phyloP scores from a whole-genome alignment of 2,113 vertebrate species.

The Spea bombifrons region DNA sequence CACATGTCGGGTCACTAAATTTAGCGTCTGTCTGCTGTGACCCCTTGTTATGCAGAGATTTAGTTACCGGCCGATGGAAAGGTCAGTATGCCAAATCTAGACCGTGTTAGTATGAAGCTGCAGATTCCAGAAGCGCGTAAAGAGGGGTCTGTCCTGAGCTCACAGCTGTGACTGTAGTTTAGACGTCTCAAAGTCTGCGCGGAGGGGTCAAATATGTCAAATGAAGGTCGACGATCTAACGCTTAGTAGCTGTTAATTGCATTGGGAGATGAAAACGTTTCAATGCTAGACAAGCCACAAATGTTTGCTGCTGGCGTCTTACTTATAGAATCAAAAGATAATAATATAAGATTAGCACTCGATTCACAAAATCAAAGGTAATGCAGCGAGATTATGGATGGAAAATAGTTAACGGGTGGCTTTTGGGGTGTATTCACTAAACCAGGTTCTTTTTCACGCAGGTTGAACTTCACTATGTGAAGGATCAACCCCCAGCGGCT shows the following conservation, averaged over 20 bases:
- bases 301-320: too few species aligned
- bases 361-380: too few species aligned
- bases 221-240: not conserved
- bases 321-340: too few species aligned
- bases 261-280: too few species aligned
- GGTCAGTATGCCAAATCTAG: constrained; percentile 27
- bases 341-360: too few species aligned
- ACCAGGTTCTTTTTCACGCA: too few species aligned
- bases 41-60: constrained; percentile 31
- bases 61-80: constrained; percentile 22
- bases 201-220: not conserved
- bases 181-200: not conserved
- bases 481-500: too few species aligned
- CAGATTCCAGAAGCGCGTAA: constrained; percentile 20
- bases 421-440: too few species aligned
- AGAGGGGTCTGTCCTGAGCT: not conserved
- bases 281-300: too few species aligned
- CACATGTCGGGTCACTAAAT: constrained; percentile 36
- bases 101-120: not conserved
- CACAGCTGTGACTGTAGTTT: not conserved
- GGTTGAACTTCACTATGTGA: too few species aligned
- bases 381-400: too few species aligned
- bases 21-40: constrained; percentile 9
- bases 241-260: not conserved
- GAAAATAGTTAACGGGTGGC: too few species aligned